Base-by-base conservation (phyloP, 1,140 invertebrate genomes). In the Camponotus vicinus region DNA sequence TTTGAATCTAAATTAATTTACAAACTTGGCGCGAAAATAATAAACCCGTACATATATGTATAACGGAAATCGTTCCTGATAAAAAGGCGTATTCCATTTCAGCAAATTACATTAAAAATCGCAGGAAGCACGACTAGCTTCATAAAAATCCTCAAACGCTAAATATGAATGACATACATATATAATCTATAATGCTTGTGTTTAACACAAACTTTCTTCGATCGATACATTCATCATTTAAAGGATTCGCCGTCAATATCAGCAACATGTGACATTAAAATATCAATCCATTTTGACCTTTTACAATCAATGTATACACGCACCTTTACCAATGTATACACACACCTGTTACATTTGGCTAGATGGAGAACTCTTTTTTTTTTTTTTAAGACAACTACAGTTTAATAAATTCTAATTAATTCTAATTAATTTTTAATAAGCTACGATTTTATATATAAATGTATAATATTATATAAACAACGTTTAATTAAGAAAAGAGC, bases 21-120 rank as follows among this genome's bases (percentile, higher is more conserved):
- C 6, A 55, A 67, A 77, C 27, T n/a, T 66, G 78, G 21, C 52
- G 71, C 49, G 59, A 76, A 89, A 88, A 61, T 49, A 64, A 88
- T 77, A 45, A 88, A 80, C 45, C 4, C 37, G 61, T 89, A 69
- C 7, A 42, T 42, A 88, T 18, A 71, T 63, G 49, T 37, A 57
- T 15, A 73, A 18, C 8, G 7, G 21, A 32, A 69, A 69, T 66
- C 7, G 27, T 34, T 77, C 9, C 40, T 8, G 40, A 45, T 42
- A 7, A 78, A 78, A 13, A 59, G 45, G 13, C 13, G 3, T 69
- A 15, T 13, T 8, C 13, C n/a, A 5, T 40, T 55, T 55, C 45
- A 21, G 21, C 21, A 27, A 52, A 57, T 73, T 57, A 1, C 21
- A 55, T 67, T 67, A 52, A 70, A 55, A 55, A 80, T 57, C 27